phyloP scores from a whole-genome alignment of 30 jellyfish, hydroid and myxozoan species.

The Chrysaora quinquecirrha region DNA sequence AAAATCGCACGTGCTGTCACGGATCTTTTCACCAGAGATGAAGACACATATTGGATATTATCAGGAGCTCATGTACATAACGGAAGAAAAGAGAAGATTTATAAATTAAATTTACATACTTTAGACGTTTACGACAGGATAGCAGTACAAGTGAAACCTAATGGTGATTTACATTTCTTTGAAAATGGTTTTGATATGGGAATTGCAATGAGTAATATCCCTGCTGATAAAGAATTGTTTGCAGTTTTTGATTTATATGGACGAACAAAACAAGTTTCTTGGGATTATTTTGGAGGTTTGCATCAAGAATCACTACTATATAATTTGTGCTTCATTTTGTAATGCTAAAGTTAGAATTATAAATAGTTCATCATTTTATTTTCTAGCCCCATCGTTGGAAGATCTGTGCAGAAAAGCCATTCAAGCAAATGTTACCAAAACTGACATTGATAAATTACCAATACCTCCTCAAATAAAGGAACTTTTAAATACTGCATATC shows the following conservation, averaged over 20 bases:
- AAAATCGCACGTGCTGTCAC: constrained; percentile 76
- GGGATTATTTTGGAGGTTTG: constrained; percentile 66
- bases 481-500: constrained; percentile 17
- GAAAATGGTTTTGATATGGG: constrained; percentile 64
- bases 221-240: constrained; percentile 57
- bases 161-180: constrained; percentile 78
- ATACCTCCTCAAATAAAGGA: constrained; percentile 48
- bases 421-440: not conserved
- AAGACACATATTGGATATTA: constrained; percentile 64
- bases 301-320: not conserved
- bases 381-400: constrained; percentile 58
- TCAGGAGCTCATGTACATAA: constrained; percentile 71
- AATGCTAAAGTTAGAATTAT: not conserved
- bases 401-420: constrained; percentile 47
- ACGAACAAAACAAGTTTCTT: constrained; percentile 68
- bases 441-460: constrained; percentile 52
- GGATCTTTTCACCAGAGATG: constrained; percentile 61
- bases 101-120: constrained; percentile 43
- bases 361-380: no score
- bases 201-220: constrained; percentile 52
- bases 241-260: constrained; percentile 86
- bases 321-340: not conserved
- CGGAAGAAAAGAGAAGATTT: constrained; percentile 36
- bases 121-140: constrained; percentile 57
- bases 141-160: constrained; percentile 77